A percentile compares a stretch with the other conserved stretches of the same genome.
phyloP scores from a whole-genome alignment of 1,140 invertebrate genomes.

The Leptinotarsa defecta region DNA sequence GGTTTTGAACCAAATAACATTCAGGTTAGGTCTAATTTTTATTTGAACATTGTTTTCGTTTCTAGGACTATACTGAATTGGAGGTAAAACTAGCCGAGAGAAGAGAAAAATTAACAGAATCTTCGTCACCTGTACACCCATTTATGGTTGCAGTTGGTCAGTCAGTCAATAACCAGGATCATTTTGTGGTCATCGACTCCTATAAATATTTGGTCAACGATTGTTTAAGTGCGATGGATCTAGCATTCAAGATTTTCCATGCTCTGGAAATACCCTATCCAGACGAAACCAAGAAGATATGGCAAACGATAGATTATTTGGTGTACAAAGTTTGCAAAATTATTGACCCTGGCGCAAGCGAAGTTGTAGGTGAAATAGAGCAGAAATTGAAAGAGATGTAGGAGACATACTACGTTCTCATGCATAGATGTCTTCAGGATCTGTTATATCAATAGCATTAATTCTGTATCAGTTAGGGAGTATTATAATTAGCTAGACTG shows the following conservation, averaged over 20 bases:
- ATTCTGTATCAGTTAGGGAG: too few species aligned
- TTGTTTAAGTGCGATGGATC: slow-evolving; percentile 7
- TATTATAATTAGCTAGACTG: too few species aligned
- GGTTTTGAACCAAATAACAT: too few species aligned
- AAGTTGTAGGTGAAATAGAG: slow-evolving; percentile 11
- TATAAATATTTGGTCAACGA: slow-evolving; percentile 17
- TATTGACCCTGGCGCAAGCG: not conserved
- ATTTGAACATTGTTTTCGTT: not conserved
- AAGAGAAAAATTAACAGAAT: slow-evolving; percentile 3
- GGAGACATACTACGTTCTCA: too few species aligned
- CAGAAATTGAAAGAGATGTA: not conserved
- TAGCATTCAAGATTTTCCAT: slow-evolving; percentile 15
- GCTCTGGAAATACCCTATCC: slow-evolving; percentile 15
- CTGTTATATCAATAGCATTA: too few species aligned
- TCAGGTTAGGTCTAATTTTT: too few species aligned
- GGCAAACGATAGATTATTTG: slow-evolving; percentile 23
- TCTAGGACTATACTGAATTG: not conserved
- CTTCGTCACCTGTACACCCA: not conserved
- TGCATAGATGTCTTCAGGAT: too few species aligned
- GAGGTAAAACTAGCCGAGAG: slow-evolving; percentile 1
- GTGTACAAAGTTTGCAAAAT: slow-evolving; percentile 9
- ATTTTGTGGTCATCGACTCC: slow-evolving; percentile 9
- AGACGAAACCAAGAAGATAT: slow-evolving; percentile 1
- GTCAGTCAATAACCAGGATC: not conserved
- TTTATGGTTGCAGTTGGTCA: slow-evolving; percentile 12